Base-by-base conservation (phyloP, 2,113 vertebrate species). In the Empidonax traillii region DNA sequence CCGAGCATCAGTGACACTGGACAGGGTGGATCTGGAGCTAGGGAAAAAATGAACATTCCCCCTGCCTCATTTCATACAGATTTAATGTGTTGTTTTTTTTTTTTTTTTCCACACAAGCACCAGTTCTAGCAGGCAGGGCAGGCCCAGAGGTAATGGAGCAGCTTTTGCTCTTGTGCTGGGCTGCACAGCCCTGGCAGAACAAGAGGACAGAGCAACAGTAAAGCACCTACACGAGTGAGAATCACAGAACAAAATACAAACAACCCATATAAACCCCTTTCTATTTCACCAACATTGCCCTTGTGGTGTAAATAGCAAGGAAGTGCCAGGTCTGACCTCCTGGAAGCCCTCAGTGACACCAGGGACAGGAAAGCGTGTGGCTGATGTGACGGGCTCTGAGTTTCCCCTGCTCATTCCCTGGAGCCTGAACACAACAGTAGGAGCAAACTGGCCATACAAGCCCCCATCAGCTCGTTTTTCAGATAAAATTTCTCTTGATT, bases 31-130 rank as follows among this genome's bases (percentile, higher is more conserved):
- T 14, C 27, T 20, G 37, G 10, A 67, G 22, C 31, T 22, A 30
- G n/a, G 22, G 71, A 75, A 84, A 21, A 81, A 65, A 3, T 0
- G 6, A 52, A 37, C 30, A 3, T 35, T 53, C 74, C 16, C 14
- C 13, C 23, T 20, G 5, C 3, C 12, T 81, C 35, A 6, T 24
- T 80, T 71, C 23, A 87, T 55, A 80, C 39, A 35, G 2, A 30
- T 35, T 62, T 49, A 47, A 43, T 19, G 24, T 4, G 35, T 35
- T 35, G 35, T 35, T 35, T 35, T 35, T 35, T 35, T 35, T 35
- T 0, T 0, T 55, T 84, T 46, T n/a, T 35, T 28, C 12, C 55
- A 61, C 4, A 5, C 5, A 19, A 28, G 12, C 58, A 41, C 14
- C 66, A 62, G 44, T 46, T 58, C 52, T 66, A 41, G 4, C 27